Evolutionary conservation across 2,797 vertebrate species (phyloP), one percentile per base, ranked within the genome.

Genomic region (Cryptoprocta ferox): DNA sequence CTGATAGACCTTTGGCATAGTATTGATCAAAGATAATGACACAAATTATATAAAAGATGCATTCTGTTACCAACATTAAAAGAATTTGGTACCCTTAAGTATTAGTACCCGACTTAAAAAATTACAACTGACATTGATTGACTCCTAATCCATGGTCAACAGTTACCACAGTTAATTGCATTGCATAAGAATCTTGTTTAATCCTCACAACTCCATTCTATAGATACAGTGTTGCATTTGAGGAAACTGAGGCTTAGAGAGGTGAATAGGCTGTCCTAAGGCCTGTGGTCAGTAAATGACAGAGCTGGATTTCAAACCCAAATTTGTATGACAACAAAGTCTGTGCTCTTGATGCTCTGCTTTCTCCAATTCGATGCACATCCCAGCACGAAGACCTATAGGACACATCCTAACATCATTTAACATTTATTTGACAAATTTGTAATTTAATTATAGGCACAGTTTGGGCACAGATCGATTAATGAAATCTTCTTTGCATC

Each of bases 391-490:
- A 32, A 73, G 45, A 59, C 50, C 45, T 66, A 39, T 2, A 76
- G 92, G 30, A 21, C 63, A 42, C 15, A 79, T 56, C 19, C 56
- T 88, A 92, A 19, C 24, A 21, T 19, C 15, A 73, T 65, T 87
- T 85, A 50, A 75, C 68, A 68, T 73, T n/a, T 26, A 35, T 26
- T 56, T 1, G 4, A 83, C 45, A 75, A 78, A 63, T 35, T 53
- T 75, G 7, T 78, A 53, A 82, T 86, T 89, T 85, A 82, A 45
- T n/a, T 92, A 56, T 75, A 26, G 30, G 26, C 30, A 80, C 4
- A 26, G 5, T 88, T 83, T 83, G 2, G 45, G 65, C 30, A 95
- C 26, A 94, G 68, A 91, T 95, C 53, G 94, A 88, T 53, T 85
- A 89, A 63, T 18, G 3, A 93, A 39, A 59, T 59, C 18, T 75